Conservation (phyloP, 2,888 invertebrate genomes). For the Agrochola lychnidis region DNA sequence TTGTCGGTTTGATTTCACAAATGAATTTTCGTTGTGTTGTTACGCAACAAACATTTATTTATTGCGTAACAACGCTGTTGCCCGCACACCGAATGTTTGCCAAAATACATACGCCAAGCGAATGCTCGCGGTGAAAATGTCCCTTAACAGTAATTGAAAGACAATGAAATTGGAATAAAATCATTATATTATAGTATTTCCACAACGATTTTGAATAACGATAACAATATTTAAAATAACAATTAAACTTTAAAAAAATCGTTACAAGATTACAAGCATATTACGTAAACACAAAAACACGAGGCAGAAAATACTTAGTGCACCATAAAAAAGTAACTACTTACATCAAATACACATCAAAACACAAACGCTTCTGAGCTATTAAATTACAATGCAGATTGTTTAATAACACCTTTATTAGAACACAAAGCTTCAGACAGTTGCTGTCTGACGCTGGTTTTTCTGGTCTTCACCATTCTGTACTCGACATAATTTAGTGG, state of each 20-base stretch:
- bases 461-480: not conserved
- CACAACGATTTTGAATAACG: not conserved
- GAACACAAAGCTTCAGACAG: not conserved
- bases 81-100: not conserved
- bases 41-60: too few relatives aligned
- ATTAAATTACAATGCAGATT: not conserved
- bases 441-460: not conserved
- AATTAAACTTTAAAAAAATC: too few relatives aligned
- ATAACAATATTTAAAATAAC: constrained; percentile 1
- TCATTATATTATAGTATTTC: not conserved
- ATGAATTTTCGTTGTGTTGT: not conserved
- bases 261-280: not conserved
- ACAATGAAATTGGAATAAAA: not conserved
- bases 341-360: not conserved
- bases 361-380: too few relatives aligned
- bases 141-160: not conserved
- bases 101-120: too few relatives aligned
- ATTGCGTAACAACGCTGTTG: not conserved
- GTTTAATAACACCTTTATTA: not conserved
- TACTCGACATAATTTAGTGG: not conserved
- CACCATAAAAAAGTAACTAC: not conserved
- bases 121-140: not conserved
- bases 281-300: not conserved
- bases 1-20: not conserved
- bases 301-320: not conserved